A percentile compares a stretch with the other conserved stretches of the same genome.
phyloP scores from a whole-genome alignment of 2,113 vertebrate genomes.

The Pelecanoides urinatrix region DNA sequence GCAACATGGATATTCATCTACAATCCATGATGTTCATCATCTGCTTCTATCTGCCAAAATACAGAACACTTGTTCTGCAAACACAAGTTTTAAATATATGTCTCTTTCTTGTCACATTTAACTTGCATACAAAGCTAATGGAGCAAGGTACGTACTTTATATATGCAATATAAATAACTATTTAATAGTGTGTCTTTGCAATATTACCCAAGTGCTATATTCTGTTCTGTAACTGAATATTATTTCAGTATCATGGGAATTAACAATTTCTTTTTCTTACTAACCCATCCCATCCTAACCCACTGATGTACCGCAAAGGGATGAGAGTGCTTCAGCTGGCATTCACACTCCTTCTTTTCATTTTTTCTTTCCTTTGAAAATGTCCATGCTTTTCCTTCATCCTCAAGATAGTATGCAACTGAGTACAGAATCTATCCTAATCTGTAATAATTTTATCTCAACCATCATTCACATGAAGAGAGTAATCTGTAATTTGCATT shows the following conservation, averaged over 20 bases:
- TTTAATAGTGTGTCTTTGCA: neutral
- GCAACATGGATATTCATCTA: neutral
- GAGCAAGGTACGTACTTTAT: neutral
- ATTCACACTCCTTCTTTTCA: neutral
- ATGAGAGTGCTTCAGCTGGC: neutral
- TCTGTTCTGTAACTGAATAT: neutral
- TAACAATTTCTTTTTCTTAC: neutral
- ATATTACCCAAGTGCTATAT: neutral
- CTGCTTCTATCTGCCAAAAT: neutral
- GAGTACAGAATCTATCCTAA: neutral
- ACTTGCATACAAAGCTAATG: neutral
- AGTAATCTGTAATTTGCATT: neutral
- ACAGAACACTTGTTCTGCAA: neutral
- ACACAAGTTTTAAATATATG: accelerated
- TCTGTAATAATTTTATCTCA: neutral
- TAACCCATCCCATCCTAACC: neutral
- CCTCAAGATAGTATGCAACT: neutral
- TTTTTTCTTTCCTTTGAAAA: neutral
- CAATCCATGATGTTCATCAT: neutral
- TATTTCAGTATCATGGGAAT: neutral
- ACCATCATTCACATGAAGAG: accelerated
- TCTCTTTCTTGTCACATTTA: neutral
- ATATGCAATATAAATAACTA: neutral
- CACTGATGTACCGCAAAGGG: neutral
- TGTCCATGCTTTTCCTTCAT: neutral